phyloP scores from a whole-genome alignment of 2,113 vertebrate genomes.

The Megalops atlanticus region DNA sequence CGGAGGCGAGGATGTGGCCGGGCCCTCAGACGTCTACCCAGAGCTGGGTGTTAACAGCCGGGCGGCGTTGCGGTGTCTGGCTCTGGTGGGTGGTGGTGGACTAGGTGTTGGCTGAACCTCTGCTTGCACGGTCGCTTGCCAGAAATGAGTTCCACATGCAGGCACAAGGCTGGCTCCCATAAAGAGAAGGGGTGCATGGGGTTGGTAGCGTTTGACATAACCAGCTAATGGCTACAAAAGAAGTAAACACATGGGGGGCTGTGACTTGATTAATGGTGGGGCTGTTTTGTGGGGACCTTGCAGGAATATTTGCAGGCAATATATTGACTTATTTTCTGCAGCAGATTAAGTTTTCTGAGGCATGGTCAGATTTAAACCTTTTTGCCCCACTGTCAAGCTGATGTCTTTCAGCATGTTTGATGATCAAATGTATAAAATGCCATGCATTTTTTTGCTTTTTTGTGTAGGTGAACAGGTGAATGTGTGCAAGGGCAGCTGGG shows the following conservation, averaged over 20 bases:
- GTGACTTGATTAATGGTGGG: neutral
- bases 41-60: neutral
- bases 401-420: neutral
- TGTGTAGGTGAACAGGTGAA: no score
- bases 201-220: neutral
- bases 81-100: constrained; percentile 21
- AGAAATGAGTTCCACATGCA: constrained; percentile 49
- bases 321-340: neutral
- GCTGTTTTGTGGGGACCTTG: neutral
- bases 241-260: neutral
- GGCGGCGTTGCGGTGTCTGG: constrained; percentile 33
- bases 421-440: neutral
- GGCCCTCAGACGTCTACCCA: constrained; percentile 17
- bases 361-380: neutral
- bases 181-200: neutral
- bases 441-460: neutral
- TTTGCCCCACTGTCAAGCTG: neutral
- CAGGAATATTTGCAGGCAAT: neutral
- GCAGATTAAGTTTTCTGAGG: neutral
- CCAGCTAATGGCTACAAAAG: neutral
- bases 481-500: no score
- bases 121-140: constrained; percentile 1
- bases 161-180: constrained; percentile 26
- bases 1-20: constrained; percentile 18
- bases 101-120: constrained; percentile 39